Conservation (phyloP, 37 sponge, comb jelly and placozoan species). For the Cliona cf. orientalis region DNA sequence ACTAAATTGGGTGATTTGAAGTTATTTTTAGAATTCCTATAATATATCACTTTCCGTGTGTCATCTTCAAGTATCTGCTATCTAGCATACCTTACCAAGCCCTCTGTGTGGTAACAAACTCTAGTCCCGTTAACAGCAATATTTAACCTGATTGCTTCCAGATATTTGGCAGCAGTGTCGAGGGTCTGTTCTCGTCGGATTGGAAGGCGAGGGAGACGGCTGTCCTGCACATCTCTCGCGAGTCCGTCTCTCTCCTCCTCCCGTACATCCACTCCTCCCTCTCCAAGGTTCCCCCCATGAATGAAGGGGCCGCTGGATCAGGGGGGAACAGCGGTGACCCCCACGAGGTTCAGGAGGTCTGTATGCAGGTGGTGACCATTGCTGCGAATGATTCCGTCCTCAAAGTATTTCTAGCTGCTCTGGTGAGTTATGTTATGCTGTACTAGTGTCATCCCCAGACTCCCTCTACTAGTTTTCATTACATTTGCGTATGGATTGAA, state of each 20-base stretch:
- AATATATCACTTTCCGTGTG: too few species aligned
- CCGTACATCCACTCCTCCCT: constrained; percentile 8
- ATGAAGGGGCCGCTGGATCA: background rate
- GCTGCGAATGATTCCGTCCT: constrained; percentile 64
- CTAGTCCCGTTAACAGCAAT: too few species aligned
- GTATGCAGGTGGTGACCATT: constrained; percentile 32
- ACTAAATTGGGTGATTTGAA: too few species aligned
- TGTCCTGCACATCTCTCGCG: constrained; percentile 18
- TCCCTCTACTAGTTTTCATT: background rate
- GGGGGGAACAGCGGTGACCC: background rate
- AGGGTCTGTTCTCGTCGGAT: constrained; percentile 27
- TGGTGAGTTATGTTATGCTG: constrained; percentile 45
- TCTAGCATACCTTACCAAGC: background rate
- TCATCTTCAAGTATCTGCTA: background rate
- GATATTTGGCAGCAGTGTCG: background rate
- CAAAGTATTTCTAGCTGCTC: constrained; percentile 69
- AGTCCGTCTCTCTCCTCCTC: constrained; percentile 35
- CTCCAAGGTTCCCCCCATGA: background rate
- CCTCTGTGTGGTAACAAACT: background rate
- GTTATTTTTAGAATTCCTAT: too few species aligned
- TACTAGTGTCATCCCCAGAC: background rate
- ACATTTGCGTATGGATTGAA: too few species aligned
- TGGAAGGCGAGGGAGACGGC: constrained; percentile 55
- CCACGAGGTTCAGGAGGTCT: constrained; percentile 13
- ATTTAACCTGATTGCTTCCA: too few species aligned